Percentiles rank a stretch among this genome's conserved stretches.
These are phyloP conservation scores for Hydractinia symbiolongicarpus DNA, from an alignment of 30 jellyfish, hydroid and myxozoan species.

Conservation along the genomic window DNA sequence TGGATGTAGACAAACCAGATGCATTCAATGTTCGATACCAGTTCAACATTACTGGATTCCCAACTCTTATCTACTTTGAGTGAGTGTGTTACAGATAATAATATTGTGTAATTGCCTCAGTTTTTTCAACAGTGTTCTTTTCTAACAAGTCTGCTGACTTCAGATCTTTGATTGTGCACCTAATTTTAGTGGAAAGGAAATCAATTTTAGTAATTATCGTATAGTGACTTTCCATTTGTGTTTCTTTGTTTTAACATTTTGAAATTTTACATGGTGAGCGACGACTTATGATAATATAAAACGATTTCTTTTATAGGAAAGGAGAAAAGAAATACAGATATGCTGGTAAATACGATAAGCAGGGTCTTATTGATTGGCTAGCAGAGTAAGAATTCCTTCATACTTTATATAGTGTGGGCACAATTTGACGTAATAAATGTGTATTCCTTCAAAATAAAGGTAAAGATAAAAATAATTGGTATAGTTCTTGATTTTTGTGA, in stretches of 20 bases:
- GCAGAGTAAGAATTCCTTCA: constrained; percentile 40
- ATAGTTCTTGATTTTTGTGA: too few species aligned
- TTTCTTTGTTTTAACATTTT: not conserved
- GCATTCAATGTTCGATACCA: constrained; percentile 53
- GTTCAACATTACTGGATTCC: constrained; percentile 90
- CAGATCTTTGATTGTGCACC: too few species aligned
- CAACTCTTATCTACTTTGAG: constrained; percentile 86
- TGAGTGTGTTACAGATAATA: constrained; percentile 12
- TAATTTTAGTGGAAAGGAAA: too few species aligned
- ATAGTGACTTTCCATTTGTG: too few species aligned
- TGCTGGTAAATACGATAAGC: constrained; percentile 79
- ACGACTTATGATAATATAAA: not conserved
- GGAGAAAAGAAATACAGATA: constrained; percentile 65
- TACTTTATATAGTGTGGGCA: too few species aligned
- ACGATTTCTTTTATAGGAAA: constrained; percentile 22
- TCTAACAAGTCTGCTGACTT: too few species aligned
- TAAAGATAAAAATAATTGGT: too few species aligned
- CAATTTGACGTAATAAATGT: too few species aligned
- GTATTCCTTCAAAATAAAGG: too few species aligned
- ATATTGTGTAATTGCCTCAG: not conserved
- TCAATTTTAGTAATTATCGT: too few species aligned
- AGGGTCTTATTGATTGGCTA: constrained; percentile 82
- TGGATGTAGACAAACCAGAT: constrained; percentile 93
- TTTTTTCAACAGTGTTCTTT: not conserved
- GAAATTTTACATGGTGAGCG: not conserved